phyloP scores from a whole-genome alignment of 2,113 vertebrate species.

The Proterorhinus semilunaris region DNA sequence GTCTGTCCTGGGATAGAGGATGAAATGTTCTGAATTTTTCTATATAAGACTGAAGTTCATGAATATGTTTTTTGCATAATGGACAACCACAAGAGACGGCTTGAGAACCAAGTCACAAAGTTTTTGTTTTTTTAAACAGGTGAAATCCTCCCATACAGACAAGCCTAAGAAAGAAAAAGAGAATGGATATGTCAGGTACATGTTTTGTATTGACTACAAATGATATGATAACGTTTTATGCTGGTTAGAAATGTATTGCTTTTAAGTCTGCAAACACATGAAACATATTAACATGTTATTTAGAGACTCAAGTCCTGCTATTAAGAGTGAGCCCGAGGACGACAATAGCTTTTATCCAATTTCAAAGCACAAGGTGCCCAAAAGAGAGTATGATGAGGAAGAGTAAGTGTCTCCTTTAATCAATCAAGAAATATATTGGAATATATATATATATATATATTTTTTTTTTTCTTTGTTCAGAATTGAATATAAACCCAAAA shows the following conservation, averaged over 20 bases:
- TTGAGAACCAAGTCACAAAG: not conserved
- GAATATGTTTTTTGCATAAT: too few species aligned
- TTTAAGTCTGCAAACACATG: not conserved
- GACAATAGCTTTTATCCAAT: constrained; percentile 83
- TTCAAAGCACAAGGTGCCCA: constrained; percentile 83
- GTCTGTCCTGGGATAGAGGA: too few species aligned
- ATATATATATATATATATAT: not conserved
- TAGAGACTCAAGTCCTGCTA: constrained; percentile 77
- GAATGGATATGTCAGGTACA: constrained; percentile 92
- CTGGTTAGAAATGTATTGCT: not conserved
- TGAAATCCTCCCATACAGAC: constrained; percentile 79
- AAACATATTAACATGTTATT: not conserved
- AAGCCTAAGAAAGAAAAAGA: constrained; percentile 92
- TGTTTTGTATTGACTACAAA: not conserved
- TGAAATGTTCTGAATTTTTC: too few species aligned
- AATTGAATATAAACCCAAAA: constrained; percentile 90
- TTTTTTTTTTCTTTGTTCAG: constrained; percentile 67
- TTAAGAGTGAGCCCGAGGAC: constrained; percentile 88
- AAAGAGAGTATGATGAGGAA: constrained; percentile 86
- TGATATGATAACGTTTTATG: not conserved
- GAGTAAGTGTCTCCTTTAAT: constrained; percentile 78
- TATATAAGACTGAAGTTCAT: too few species aligned
- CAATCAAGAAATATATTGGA: not conserved
- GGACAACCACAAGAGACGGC: not conserved
- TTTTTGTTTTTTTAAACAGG: constrained; percentile 64